These are phyloP conservation scores for Corythornis madagascariensis DNA, from an alignment of 2,113 vertebrate genomes.

Conservation along the genomic window DNA sequence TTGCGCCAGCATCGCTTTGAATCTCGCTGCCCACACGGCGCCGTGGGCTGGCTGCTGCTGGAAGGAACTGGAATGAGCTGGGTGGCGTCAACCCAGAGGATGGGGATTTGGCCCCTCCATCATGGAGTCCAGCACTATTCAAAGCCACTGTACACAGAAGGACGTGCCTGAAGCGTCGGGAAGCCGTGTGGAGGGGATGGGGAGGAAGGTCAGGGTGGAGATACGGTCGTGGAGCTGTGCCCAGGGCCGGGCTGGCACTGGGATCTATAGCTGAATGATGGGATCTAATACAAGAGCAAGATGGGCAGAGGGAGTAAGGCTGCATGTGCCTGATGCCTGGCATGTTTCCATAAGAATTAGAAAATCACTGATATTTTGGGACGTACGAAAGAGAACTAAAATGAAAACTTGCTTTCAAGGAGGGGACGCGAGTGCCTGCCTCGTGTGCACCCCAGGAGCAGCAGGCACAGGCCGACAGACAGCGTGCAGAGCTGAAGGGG, in stretches of 20 bases:
- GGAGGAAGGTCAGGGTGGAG: not conserved
- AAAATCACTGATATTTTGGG: not conserved
- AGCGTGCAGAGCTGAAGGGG: fast-evolving
- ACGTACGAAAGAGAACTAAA: not conserved
- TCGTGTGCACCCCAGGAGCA: not conserved
- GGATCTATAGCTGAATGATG: too few relatives aligned
- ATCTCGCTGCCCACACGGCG: conserved; percentile 12
- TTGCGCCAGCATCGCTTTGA: not conserved
- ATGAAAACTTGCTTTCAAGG: not conserved
- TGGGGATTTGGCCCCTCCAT: not conserved
- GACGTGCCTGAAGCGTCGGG: fast-evolving
- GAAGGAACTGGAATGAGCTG: not conserved
- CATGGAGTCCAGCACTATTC: not conserved
- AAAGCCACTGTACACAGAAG: not conserved
- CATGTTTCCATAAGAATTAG: not conserved
- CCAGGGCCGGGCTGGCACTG: not conserved
- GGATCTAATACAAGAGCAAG: not conserved
- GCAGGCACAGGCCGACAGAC: not conserved
- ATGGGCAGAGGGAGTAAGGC: not conserved
- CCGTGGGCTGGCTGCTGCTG: conserved; percentile 51
- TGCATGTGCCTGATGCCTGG: not conserved
- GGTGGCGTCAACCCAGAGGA: not conserved
- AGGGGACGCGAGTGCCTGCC: not conserved
- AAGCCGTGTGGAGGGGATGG: not conserved
- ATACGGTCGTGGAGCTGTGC: not conserved